These are phyloP conservation scores for Psilopsiagon aymara DNA, from an alignment of 2,113 vertebrate species.

Conservation along the genomic window DNA sequence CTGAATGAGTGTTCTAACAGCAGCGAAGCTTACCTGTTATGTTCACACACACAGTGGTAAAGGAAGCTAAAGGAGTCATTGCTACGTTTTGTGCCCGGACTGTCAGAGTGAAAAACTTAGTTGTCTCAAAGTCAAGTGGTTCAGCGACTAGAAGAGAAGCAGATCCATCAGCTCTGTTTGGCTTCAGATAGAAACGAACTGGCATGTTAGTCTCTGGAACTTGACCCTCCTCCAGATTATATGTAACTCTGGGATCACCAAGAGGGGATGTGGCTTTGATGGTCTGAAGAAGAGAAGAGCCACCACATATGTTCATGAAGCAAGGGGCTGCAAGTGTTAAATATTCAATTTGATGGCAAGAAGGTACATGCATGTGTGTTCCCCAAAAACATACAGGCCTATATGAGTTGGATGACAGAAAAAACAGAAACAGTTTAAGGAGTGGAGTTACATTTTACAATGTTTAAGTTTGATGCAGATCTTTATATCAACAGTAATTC, in stretches of 20 bases:
- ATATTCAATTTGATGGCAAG: not conserved
- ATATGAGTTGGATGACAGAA: not conserved
- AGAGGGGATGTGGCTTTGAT: slow-evolving; percentile 86
- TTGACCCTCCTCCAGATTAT: slow-evolving; percentile 90
- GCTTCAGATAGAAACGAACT: slow-evolving; percentile 88
- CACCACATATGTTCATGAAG: not conserved
- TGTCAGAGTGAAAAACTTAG: slow-evolving; percentile 81
- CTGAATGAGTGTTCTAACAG: not conserved
- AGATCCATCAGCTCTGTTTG: slow-evolving; percentile 86
- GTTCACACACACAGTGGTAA: slow-evolving; percentile 85
- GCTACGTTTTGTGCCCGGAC: slow-evolving; percentile 87
- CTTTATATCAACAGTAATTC: not conserved
- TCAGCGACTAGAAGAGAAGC: slow-evolving; percentile 88
- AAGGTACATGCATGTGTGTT: not conserved
- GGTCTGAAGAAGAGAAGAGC: slow-evolving; percentile 76
- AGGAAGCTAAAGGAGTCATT: slow-evolving; percentile 85
- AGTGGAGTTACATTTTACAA: not conserved
- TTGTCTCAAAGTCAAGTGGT: slow-evolving; percentile 87
- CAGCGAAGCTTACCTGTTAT: slow-evolving; percentile 80
- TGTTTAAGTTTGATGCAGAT: not conserved
- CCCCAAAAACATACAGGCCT: not conserved
- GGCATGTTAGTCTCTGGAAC: slow-evolving; percentile 91
- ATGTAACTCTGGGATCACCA: slow-evolving; percentile 86
- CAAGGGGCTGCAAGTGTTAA: accelerated
- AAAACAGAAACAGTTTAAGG: not conserved